These are phyloP conservation scores for Engraulis encrasicolus DNA, from an alignment of 2,113 vertebrate genomes.

Conservation along the genomic window DNA sequence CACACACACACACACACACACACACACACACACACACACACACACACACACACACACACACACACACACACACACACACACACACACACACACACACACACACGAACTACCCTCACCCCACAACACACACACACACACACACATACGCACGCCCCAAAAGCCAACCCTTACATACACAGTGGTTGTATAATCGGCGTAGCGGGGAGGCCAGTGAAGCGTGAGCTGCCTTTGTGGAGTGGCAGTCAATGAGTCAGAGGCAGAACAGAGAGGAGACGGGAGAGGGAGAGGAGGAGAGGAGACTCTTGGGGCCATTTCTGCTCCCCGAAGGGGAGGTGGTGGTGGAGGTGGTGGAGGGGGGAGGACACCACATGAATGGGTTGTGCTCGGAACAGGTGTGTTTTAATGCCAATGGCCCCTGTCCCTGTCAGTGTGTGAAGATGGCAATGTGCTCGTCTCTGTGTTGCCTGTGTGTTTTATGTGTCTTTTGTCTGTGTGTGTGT, in stretches of 20 bases:
- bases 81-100: not conserved
- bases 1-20: constrained; percentile 22
- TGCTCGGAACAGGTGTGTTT: constrained; percentile 19
- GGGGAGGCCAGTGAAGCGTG: not conserved
- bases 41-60: not conserved
- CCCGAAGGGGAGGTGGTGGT: not conserved
- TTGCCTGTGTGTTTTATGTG: not conserved
- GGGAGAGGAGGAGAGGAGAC: no score
- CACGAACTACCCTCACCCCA: no score
- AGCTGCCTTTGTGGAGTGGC: not conserved
- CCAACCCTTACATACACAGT: not conserved
- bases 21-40: constrained; percentile 1
- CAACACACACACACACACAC: not conserved
- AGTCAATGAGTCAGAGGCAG: no score
- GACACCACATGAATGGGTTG: not conserved
- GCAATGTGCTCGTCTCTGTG: not conserved
- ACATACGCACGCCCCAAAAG: not conserved
- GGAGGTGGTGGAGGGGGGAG: not conserved
- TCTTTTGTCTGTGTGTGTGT: not conserved
- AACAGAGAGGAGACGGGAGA: no score
- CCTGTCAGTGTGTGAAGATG: not conserved
- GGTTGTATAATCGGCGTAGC: not conserved
- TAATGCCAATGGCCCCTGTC: not conserved
- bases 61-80: constrained; percentile 27
- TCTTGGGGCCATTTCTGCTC: no score